These are phyloP conservation scores for Lagria hirta DNA, from an alignment of 2,888 invertebrate genomes.

Conservation along the genomic window DNA sequence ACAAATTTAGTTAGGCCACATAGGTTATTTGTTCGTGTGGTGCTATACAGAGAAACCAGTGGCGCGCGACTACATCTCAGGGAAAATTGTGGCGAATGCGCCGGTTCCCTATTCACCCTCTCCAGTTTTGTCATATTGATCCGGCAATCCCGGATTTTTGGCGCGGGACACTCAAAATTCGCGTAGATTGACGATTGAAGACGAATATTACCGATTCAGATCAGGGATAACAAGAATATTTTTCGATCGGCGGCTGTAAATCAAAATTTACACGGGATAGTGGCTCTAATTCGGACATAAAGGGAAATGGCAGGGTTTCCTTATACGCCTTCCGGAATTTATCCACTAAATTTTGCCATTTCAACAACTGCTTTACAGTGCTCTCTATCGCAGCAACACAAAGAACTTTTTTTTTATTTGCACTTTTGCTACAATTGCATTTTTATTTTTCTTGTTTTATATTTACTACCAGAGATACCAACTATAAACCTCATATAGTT, in stretches of 20 bases:
- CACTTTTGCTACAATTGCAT: no score
- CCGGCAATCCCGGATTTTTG: conserved; percentile 46
- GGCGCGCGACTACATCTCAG: conserved; percentile 24
- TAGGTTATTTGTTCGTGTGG: conserved; percentile 21
- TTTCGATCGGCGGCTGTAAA: background rate
- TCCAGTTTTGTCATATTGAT: conserved; percentile 50
- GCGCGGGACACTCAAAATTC: conserved; percentile 48
- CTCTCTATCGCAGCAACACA: no score
- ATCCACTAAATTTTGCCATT: no score
- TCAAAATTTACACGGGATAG: conserved; percentile 1
- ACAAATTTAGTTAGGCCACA: conserved; percentile 5
- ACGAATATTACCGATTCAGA: conserved; percentile 17
- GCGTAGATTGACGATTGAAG: conserved; percentile 31
- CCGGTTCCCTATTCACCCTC: conserved; percentile 30
- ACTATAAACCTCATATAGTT: no score
- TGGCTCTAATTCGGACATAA: background rate
- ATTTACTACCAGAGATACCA: no score
- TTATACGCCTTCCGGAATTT: no score
- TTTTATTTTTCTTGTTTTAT: no score
- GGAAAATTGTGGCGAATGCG: conserved; percentile 28
- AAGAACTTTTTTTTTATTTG: no score
- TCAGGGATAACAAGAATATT: conserved; percentile 11
- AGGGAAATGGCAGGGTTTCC: no score
- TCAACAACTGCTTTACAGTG: no score
- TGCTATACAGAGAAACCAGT: conserved; percentile 19